phyloP scores from a whole-genome alignment of 2,797 vertebrate species.

The Pangasius krempfi region DNA sequence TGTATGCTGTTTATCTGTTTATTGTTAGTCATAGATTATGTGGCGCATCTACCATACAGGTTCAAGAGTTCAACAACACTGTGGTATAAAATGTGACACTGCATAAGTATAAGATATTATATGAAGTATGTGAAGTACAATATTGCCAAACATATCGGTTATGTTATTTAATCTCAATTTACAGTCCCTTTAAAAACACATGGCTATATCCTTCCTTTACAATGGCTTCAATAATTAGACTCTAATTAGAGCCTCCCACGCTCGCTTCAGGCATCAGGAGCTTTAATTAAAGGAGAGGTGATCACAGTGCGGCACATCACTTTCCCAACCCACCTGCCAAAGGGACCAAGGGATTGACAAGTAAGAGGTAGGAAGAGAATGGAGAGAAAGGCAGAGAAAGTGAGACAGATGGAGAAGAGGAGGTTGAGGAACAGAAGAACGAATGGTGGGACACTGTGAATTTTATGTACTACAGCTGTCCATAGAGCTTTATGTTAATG shows the following conservation, averaged over 20 bases:
- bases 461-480: neutral
- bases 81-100: too few relatives aligned
- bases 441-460: neutral
- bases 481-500: neutral
- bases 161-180: neutral
- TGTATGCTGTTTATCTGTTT: neutral
- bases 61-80: neutral
- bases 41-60: neutral
- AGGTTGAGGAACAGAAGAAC: constrained; percentile 5
- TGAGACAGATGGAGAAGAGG: constrained; percentile 1
- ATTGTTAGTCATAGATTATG: neutral
- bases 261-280: constrained; percentile 33
- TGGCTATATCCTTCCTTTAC: constrained; percentile 17
- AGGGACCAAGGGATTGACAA: constrained; percentile 31
- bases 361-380: constrained; percentile 2
- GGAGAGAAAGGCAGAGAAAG: constrained; percentile 8
- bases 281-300: constrained; percentile 46
- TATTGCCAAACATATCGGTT: neutral
- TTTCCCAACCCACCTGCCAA: constrained; percentile 38
- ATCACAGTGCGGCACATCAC: constrained; percentile 40
- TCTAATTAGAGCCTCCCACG: constrained; percentile 47
- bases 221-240: constrained; percentile 41
- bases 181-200: neutral
- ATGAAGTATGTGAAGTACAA: neutral
- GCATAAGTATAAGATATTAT: neutral